Evolutionary conservation across 2,888 invertebrate genomes (phyloP).

Genomic region (Pheosia gnoma): DNA sequence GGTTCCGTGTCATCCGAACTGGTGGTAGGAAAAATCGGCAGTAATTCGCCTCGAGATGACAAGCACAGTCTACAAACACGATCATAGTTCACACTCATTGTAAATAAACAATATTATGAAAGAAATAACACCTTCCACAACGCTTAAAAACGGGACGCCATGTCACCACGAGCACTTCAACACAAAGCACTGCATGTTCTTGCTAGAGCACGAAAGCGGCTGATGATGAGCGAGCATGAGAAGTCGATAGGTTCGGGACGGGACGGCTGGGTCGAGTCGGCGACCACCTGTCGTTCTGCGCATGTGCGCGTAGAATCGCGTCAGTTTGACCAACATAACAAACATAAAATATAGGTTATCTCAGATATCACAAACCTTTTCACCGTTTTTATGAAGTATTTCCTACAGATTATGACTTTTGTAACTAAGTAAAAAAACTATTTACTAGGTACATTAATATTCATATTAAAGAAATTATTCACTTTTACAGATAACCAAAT

Average conservation of each 20-base stretch:
- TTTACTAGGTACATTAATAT: too few species aligned
- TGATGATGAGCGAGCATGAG: constrained; percentile 84
- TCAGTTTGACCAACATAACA: constrained; percentile 69
- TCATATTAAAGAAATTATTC: too few species aligned
- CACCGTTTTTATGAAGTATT: background rate
- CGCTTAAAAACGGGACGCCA: constrained; percentile 78
- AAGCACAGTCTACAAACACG: constrained; percentile 86
- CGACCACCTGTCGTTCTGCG: constrained; percentile 85
- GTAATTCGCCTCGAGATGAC: constrained; percentile 84
- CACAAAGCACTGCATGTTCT: constrained; percentile 83
- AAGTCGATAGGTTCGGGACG: constrained; percentile 82
- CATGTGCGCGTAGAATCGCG: constrained; percentile 82
- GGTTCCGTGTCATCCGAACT: constrained; percentile 81
- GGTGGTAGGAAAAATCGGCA: constrained; percentile 85
- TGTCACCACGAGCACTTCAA: constrained; percentile 83
- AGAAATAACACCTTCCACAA: constrained; percentile 64
- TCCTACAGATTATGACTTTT: background rate
- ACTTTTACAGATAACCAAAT: too few species aligned
- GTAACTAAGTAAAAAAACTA: too few species aligned
- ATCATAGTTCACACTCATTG: constrained; percentile 82
- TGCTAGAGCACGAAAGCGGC: constrained; percentile 82
- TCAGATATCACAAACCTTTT: constrained; percentile 60
- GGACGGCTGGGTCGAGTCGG: constrained; percentile 80
- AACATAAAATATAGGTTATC: constrained; percentile 49
- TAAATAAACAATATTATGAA: constrained; percentile 75